Percentiles rank a stretch among this genome's conserved stretches.
Evolutionary conservation across 2,888 invertebrate species (phyloP).

Genomic region (Apotomis capreana): DNA sequence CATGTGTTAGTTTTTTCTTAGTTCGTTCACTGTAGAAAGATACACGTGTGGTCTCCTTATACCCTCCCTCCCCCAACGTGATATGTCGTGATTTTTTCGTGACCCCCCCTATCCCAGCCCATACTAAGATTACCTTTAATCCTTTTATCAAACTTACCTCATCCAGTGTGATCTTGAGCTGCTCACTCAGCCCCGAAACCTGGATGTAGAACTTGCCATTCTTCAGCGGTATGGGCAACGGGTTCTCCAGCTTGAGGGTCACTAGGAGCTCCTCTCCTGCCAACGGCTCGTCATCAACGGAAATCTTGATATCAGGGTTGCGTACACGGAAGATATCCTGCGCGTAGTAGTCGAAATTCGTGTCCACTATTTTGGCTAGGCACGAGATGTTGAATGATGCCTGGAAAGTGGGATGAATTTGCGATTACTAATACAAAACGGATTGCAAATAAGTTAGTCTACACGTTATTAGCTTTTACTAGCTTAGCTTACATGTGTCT

Average conservation of each 20-base stretch:
- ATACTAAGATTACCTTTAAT: not conserved
- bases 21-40: no score
- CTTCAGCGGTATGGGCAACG: slow-evolving; percentile 89
- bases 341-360: slow-evolving; percentile 93
- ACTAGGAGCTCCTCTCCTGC: slow-evolving; percentile 81
- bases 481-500: no score
- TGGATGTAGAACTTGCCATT: slow-evolving; percentile 92
- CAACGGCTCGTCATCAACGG: slow-evolving; percentile 81
- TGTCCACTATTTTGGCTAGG: slow-evolving; percentile 90
- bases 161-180: slow-evolving; percentile 87
- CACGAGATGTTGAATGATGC: slow-evolving; percentile 93
- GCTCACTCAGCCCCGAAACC: slow-evolving; percentile 90
- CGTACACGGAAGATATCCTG: slow-evolving; percentile 95
- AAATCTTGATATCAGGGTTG: slow-evolving; percentile 94
- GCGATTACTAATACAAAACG: no score
- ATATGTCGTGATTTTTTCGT: no score
- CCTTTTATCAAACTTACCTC: slow-evolving; percentile 73
- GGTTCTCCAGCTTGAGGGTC: slow-evolving; percentile 89
- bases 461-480: no score
- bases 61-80: no score
- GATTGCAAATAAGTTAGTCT: no score
- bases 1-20: no score
- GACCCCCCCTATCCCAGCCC: no score
- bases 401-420: slow-evolving; percentile 50
- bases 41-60: no score